Percentiles rank a stretch among this genome's conserved stretches.
phyloP scores from a whole-genome alignment of 2,797 vertebrate species.

The Chelonia mydas region DNA sequence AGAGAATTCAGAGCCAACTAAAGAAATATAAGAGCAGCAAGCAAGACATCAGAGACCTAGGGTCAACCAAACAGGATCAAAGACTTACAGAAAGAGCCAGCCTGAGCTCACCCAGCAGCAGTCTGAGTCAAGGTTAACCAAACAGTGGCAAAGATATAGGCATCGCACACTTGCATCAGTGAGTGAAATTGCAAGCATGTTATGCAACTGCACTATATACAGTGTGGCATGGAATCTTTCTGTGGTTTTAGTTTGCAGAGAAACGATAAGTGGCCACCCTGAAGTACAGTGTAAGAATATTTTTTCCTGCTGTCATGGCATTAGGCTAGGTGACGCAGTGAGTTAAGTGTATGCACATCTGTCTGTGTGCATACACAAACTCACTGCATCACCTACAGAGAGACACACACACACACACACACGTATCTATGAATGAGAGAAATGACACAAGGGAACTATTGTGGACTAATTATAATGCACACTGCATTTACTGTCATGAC shows the following conservation, averaged over 20 bases:
- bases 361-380: background rate
- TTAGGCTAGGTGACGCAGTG: background rate
- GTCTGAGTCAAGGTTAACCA: background rate
- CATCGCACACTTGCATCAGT: background rate
- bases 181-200: background rate
- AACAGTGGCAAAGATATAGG: background rate
- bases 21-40: background rate
- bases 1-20: background rate
- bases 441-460: background rate
- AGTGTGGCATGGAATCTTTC: background rate
- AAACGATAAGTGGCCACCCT: background rate
- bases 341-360: too few species aligned
- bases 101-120: background rate
- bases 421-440: background rate
- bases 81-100: background rate
- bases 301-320: background rate
- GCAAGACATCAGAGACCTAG: background rate
- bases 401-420: too few species aligned
- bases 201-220: background rate
- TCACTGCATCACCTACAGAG: too few species aligned
- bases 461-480: background rate
- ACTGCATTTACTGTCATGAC: background rate
- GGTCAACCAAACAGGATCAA: background rate
- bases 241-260: background rate
- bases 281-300: accelerated